Evolutionary conservation across 2,113 vertebrate species (phyloP).

Genomic region (Regulus satrapa): DNA sequence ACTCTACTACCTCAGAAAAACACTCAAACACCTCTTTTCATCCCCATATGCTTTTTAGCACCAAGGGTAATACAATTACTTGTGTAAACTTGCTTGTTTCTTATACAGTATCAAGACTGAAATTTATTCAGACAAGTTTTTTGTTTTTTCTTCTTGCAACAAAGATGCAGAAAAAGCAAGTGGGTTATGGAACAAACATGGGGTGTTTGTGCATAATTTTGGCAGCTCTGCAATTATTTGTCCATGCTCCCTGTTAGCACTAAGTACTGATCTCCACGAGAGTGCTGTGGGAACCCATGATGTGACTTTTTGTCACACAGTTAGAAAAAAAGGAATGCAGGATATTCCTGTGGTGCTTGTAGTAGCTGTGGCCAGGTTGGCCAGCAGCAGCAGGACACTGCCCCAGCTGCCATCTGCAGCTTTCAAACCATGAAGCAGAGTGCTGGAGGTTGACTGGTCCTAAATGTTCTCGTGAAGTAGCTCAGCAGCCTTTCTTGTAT

Average conservation of each 20-base stretch:
- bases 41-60: neutral
- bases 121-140: neutral
- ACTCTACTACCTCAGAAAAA: neutral
- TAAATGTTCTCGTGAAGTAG: neutral
- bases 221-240: neutral
- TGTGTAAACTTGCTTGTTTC: neutral
- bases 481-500: neutral
- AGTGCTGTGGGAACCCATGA: neutral
- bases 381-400: neutral
- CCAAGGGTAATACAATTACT: neutral
- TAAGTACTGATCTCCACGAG: neutral
- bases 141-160: neutral
- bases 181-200: neutral
- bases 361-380: neutral
- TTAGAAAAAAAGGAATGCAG: neutral
- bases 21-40: neutral
- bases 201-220: neutral
- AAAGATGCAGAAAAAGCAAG: neutral
- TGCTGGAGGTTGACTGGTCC: neutral
- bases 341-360: neutral
- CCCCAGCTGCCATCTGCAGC: neutral
- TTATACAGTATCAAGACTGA: rapidly evolving
- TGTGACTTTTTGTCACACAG: neutral
- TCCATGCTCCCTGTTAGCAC: neutral
- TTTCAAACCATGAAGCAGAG: neutral